A percentile compares a stretch with the other conserved stretches of the same genome.
phyloP scores from a whole-genome alignment of 2,113 vertebrate species.

The Mionectes macconnelli region DNA sequence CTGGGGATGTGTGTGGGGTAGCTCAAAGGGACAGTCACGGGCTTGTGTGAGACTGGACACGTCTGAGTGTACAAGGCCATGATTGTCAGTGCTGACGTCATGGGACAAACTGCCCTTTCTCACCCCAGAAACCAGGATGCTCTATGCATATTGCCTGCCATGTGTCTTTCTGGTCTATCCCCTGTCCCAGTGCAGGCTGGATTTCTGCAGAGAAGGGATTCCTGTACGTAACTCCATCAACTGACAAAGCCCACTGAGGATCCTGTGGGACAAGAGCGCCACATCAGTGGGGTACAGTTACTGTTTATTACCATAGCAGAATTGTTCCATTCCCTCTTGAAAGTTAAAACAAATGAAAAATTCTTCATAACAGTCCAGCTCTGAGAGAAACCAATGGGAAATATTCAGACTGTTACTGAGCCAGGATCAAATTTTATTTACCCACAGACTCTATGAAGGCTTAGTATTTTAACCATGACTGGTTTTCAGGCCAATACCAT shows the following conservation, averaged over 20 bases:
- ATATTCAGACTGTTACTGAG: not conserved
- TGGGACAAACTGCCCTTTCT: not conserved
- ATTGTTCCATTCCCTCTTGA: conserved; percentile 1
- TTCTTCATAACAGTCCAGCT: not conserved
- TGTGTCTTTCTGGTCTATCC: not conserved
- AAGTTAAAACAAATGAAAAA: conserved; percentile 22
- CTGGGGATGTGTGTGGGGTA: not conserved
- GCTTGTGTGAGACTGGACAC: not conserved
- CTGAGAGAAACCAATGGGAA: conserved; percentile 15
- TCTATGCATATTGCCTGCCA: not conserved
- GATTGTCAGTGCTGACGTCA: not conserved
- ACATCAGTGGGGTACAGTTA: not conserved
- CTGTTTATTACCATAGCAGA: conserved; percentile 33
- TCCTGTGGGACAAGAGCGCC: not conserved
- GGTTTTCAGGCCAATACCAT: not conserved
- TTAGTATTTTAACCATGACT: not conserved
- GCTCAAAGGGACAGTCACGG: not conserved
- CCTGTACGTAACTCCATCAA: not conserved
- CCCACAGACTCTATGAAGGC: not conserved
- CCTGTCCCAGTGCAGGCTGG: not conserved
- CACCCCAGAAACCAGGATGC: not conserved
- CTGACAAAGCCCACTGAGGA: not conserved
- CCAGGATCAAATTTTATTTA: conserved; percentile 25
- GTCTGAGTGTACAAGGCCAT: not conserved
- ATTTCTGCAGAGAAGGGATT: not conserved